These are phyloP conservation scores for Ceratotherium simum DNA, from an alignment of 2,113 vertebrate genomes.

Conservation along the genomic window DNA sequence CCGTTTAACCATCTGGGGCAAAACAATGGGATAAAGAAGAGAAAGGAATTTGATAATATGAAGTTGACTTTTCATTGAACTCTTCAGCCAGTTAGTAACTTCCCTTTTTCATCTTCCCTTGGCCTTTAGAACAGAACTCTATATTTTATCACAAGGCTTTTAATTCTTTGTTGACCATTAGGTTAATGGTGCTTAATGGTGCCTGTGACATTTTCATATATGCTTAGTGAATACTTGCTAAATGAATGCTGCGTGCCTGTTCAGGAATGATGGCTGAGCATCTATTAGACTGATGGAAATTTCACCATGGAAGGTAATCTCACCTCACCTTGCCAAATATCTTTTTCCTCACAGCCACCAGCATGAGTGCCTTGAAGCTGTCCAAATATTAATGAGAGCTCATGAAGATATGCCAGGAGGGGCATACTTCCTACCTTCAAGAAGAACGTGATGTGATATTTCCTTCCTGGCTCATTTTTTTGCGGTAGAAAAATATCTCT, in stretches of 20 bases:
- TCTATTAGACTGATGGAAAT: not conserved
- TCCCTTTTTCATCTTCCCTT: not conserved
- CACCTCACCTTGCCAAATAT: not conserved
- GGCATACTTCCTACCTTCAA: not conserved
- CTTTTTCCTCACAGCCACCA: not conserved
- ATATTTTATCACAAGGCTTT: not conserved
- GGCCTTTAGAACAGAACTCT: not conserved
- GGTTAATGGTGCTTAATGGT: slow-evolving; percentile 29
- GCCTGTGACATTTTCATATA: not conserved
- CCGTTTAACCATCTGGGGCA: not conserved
- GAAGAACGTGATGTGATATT: not conserved
- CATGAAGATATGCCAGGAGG: not conserved
- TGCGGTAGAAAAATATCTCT: too few relatives aligned
- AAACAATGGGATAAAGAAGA: not conserved
- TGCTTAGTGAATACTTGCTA: not conserved
- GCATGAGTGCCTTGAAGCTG: not conserved
- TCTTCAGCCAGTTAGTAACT: not conserved
- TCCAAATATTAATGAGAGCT: not conserved
- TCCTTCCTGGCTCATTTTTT: not conserved
- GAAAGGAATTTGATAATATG: not conserved
- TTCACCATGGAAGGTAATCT: not conserved
- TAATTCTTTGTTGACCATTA: slow-evolving; percentile 9
- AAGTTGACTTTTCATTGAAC: slow-evolving; percentile 4
- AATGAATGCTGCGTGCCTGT: not conserved
- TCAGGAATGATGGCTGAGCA: not conserved